These are phyloP conservation scores for Meloidogyne chitwoodi DNA, from an alignment of 1,140 invertebrate species.

Conservation along the genomic window DNA sequence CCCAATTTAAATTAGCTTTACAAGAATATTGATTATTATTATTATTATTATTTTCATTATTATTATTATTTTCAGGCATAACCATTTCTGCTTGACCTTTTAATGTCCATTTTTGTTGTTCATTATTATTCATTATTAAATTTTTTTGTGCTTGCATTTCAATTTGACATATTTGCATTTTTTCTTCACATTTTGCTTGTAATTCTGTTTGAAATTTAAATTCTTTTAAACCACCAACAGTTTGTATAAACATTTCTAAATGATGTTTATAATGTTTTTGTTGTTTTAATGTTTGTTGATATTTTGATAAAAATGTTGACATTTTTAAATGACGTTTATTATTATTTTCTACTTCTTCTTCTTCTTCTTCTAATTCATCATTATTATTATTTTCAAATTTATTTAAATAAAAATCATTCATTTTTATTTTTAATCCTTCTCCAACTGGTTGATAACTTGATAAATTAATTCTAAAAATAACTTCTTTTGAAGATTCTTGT, in stretches of 20 bases:
- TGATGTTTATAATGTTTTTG: constrained; percentile 28
- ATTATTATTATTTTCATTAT: constrained; percentile 13
- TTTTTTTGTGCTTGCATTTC: constrained; percentile 17
- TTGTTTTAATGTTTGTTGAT: constrained; percentile 14
- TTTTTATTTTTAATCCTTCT: constrained; percentile 8
- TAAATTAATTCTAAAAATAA: constrained; percentile 14
- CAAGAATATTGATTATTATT: background rate
- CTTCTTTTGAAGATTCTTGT: constrained; percentile 21
- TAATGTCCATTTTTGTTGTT: constrained; percentile 21
- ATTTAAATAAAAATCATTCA: constrained; percentile 28
- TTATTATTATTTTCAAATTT: constrained; percentile 5
- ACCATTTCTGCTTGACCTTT: constrained; percentile 22
- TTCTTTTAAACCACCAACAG: constrained; percentile 10
- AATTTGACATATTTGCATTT: constrained; percentile 26
- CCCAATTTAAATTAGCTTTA: background rate
- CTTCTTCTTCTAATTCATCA: background rate
- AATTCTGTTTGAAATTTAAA: constrained; percentile 19
- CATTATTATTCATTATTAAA: constrained; percentile 2
- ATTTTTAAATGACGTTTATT: constrained; percentile 9
- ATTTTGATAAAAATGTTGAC: constrained; percentile 12
- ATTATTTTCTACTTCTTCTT: constrained; percentile 24
- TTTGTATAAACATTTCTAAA: constrained; percentile 22
- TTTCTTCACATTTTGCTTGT: constrained; percentile 26
- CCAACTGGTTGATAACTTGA: constrained; percentile 26
- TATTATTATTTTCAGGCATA: constrained; percentile 15